Conservation (phyloP, 1,140 invertebrate genomes). For the Drosophila seguyi region DNA sequence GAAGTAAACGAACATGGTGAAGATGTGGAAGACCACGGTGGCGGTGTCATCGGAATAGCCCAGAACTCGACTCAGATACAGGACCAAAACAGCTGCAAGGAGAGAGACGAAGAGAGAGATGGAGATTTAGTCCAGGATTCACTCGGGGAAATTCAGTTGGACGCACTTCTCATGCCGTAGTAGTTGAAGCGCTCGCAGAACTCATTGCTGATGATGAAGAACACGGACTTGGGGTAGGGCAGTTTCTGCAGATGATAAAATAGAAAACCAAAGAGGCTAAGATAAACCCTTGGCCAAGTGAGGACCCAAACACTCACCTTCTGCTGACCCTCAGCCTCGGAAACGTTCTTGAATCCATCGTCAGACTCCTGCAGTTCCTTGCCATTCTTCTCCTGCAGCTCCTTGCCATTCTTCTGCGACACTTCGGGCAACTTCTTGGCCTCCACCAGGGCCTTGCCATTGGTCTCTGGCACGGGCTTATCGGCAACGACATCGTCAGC, state of each 20-base stretch:
- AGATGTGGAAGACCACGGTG: slow-evolving; percentile 92
- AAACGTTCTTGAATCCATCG: slow-evolving; percentile 48
- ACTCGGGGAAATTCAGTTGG: not conserved
- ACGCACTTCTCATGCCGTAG: slow-evolving; percentile 98
- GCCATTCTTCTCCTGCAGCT: slow-evolving; percentile 43
- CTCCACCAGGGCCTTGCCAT: slow-evolving; percentile 43
- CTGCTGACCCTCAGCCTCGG: slow-evolving; percentile 76
- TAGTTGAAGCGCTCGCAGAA: slow-evolving; percentile 98
- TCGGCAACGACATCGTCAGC: not conserved
- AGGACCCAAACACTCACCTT: slow-evolving; percentile 43
- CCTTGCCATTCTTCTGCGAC: slow-evolving; percentile 34
- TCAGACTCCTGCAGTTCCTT: slow-evolving; percentile 35
- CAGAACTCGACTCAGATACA: slow-evolving; percentile 90
- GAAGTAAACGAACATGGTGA: slow-evolving; percentile 93
- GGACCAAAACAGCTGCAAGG: slow-evolving; percentile 89
- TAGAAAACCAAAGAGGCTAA: slow-evolving; percentile 4
- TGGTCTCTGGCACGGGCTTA: slow-evolving; percentile 8
- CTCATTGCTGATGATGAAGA: slow-evolving; percentile 97
- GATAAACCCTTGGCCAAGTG: not conserved
- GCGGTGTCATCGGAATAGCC: slow-evolving; percentile 88
- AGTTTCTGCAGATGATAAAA: slow-evolving; percentile 88
- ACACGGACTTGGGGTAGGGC: slow-evolving; percentile 95
- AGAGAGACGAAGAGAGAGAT: slow-evolving; percentile 85
- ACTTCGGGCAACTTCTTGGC: slow-evolving; percentile 28
- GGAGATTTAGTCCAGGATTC: not conserved